phyloP scores from a whole-genome alignment of 2,888 invertebrate species.

The Epirrita christyi region DNA sequence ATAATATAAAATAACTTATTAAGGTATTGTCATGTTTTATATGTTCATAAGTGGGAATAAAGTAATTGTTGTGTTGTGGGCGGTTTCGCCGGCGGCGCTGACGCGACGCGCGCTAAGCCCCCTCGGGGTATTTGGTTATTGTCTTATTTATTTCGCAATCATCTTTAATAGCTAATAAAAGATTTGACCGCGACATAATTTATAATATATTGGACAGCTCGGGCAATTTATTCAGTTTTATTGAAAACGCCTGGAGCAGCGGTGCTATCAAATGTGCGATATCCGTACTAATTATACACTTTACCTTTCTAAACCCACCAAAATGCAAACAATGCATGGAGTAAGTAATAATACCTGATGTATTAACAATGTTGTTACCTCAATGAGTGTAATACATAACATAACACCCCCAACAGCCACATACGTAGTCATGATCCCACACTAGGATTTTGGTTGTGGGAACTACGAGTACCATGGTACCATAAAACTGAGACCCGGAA shows the following conservation, averaged over 20 bases:
- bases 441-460: too few species aligned
- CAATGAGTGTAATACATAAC: too few species aligned
- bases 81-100: slow-evolving; percentile 43
- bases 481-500: too few species aligned
- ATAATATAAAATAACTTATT: slow-evolving; percentile 6
- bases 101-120: slow-evolving; percentile 38
- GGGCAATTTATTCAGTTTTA: slow-evolving; percentile 33
- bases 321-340: too few species aligned
- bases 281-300: background rate
- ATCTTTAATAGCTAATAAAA: slow-evolving; percentile 39
- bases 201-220: slow-evolving; percentile 38
- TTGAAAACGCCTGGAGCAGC: slow-evolving; percentile 26
- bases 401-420: too few species aligned
- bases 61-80: slow-evolving; percentile 48
- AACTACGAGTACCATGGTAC: too few species aligned
- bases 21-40: slow-evolving; percentile 39
- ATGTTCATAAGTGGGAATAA: slow-evolving; percentile 45
- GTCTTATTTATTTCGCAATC: slow-evolving; percentile 42
- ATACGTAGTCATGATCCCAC: too few species aligned
- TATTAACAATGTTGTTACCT: too few species aligned
- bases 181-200: slow-evolving; percentile 37
- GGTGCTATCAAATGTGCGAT: slow-evolving; percentile 8
- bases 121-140: slow-evolving; percentile 40
- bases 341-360: too few species aligned
- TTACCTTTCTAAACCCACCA: too few species aligned